Evolutionary conservation across 1,140 invertebrate species (phyloP).

Genomic region (Atta texana): DNA sequence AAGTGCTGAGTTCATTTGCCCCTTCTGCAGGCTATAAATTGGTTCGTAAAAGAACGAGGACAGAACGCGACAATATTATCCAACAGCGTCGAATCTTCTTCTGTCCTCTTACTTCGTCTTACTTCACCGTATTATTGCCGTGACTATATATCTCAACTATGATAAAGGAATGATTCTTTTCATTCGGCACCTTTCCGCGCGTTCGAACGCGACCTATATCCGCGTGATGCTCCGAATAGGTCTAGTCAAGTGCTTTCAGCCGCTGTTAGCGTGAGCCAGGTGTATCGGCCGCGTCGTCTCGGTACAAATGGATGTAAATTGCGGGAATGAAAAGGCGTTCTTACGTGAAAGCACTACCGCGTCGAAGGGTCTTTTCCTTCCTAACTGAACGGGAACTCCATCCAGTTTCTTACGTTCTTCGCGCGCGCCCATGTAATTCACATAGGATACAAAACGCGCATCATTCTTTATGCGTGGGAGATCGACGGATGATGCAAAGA

Average conservation of each 20-base stretch:
- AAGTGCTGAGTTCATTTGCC: conserved; percentile 44
- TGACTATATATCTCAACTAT: conserved; percentile 21
- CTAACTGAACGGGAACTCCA: conserved; percentile 20
- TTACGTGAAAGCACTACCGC: conserved; percentile 66
- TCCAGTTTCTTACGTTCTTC: conserved; percentile 6
- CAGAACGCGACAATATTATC: conserved; percentile 62
- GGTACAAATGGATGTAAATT: conserved; percentile 76
- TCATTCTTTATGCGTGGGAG: conserved; percentile 42
- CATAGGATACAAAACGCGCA: conserved; percentile 51
- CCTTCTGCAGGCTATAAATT: conserved; percentile 56
- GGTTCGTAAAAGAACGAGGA: conserved; percentile 49
- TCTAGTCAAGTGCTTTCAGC: conserved; percentile 68
- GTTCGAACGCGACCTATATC: conserved; percentile 66
- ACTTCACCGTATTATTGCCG: conserved; percentile 11
- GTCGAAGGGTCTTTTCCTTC: conserved; percentile 58
- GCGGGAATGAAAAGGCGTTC: conserved; percentile 75
- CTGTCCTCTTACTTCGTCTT: conserved; percentile 35
- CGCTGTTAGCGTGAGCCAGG: conserved; percentile 64
- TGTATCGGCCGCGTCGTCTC: conserved; percentile 68
- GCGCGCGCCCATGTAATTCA: conserved; percentile 39
- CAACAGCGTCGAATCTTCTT: conserved; percentile 42
- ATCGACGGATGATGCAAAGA: conserved; percentile 12
- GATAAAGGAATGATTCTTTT: conserved; percentile 57
- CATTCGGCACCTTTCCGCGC: conserved; percentile 11
- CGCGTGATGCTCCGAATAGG: conserved; percentile 58